Evolutionary conservation across 1,140 invertebrate species (phyloP), one percentile per base, ranked within the genome.

Genomic region (Mercenaria mercenaria): DNA sequence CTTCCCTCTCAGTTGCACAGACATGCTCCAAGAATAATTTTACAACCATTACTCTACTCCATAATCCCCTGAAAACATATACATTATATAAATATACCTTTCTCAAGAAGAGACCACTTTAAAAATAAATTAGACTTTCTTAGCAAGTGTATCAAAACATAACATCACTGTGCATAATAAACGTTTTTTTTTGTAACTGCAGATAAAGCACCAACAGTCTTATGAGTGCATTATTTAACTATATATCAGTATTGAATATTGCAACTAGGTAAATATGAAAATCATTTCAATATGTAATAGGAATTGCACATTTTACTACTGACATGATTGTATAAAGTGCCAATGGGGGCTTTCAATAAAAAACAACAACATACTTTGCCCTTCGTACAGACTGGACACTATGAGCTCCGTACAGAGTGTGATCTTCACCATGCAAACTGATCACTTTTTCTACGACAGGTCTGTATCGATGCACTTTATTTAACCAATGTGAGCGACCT

Each of bases 381-480:
- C 85, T 87, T 39, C 29, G 34, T 37, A 77, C 72, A 41, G 85
- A 87, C 52, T 50, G 32, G 32, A 37, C 43, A 61, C 84, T 86
- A 47, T 86, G 72, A 86, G 37, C 39, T 0, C 85, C 85, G 41
- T 77, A 85, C 67, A 76, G 37, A 6, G 43, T 56, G 1, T 52
- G 41, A 56, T 81, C 86, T 47, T 81, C 76, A 18, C 20, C 41
- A 69, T 80, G 61, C 6, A 88, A 37, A 61, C 72, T 80, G n/a
- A 88, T 61, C n/a, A 88, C 77, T 72, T 64, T 80, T 56, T 88
- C 86, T 47, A 88, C 61, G 10, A 88, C 41, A n/a, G 86, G 86
- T 72, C 86, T 64, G 61, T 88, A 81, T 6, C 39, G 23, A 56
- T 88, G 77, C 11, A 88, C 86, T 72, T 56, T 88, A 15, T 81